Conservation (phyloP, 2,797 vertebrate genomes). For the Amniataba percoides region DNA sequence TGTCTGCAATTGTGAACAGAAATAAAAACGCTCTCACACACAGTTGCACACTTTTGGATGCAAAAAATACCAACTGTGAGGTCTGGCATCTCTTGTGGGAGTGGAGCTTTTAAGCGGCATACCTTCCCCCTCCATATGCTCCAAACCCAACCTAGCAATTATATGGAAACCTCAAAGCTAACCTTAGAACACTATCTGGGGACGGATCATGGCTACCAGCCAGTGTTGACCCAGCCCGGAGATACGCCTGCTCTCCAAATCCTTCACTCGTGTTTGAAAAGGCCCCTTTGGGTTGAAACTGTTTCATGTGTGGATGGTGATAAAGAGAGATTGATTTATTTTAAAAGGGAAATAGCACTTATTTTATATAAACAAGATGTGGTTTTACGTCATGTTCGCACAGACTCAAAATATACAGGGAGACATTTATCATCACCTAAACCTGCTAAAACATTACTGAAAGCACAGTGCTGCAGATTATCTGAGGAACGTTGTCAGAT, state of each 20-base stretch:
- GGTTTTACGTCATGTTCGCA: background rate
- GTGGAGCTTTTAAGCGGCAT: conserved; percentile 57
- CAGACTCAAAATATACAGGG: background rate
- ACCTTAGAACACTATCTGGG: conserved; percentile 63
- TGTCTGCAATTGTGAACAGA: conserved; percentile 7
- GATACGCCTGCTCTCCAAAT: conserved; percentile 28
- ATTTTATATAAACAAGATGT: background rate
- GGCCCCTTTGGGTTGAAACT: background rate
- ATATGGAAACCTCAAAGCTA: conserved; percentile 71
- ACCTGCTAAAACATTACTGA: background rate
- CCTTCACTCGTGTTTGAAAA: conserved; percentile 48
- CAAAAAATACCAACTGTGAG: conserved; percentile 59
- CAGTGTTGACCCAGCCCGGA: conserved; percentile 52
- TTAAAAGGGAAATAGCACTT: background rate
- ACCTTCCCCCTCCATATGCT: conserved; percentile 61
- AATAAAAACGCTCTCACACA: conserved; percentile 22
- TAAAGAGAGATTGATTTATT: background rate
- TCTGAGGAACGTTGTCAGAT: conserved; percentile 17
- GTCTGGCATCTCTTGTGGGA: conserved; percentile 67
- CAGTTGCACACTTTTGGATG: conserved; percentile 36
- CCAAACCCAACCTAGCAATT: conserved; percentile 66
- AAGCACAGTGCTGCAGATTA: conserved; percentile 18
- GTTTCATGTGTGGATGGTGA: conserved; percentile 11
- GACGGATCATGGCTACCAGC: conserved; percentile 40
- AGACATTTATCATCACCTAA: background rate